Evolutionary conservation across 2,797 vertebrate genomes (phyloP).

Genomic region (Pipistrellus pygmaeus): DNA sequence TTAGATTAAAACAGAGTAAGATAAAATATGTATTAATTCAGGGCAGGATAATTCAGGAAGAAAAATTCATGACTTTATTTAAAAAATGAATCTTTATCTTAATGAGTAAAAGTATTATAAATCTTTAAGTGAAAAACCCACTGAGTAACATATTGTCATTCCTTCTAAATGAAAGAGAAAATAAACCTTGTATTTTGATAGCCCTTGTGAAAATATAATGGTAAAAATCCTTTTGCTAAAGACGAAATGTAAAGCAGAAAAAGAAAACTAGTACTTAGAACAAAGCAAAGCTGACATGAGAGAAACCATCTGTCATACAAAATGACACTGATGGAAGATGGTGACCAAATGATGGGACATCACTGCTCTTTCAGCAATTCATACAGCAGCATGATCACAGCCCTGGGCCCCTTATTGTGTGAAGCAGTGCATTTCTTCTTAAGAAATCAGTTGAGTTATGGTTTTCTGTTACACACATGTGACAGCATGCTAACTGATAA

Average conservation of each 20-base stretch:
- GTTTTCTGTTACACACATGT: not conserved
- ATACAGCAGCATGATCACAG: no score
- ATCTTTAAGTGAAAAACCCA: not conserved
- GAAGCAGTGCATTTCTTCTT: not conserved
- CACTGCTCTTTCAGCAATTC: no score
- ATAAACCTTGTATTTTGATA: not conserved
- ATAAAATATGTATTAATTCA: constrained; percentile 31
- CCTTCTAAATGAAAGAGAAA: constrained; percentile 8
- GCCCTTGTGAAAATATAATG: not conserved
- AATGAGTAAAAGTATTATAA: not conserved
- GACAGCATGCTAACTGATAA: not conserved
- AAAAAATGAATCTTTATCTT: not conserved
- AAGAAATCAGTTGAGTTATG: not conserved
- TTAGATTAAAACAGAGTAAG: no score
- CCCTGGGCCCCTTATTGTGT: not conserved
- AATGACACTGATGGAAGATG: not conserved
- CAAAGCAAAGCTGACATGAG: not conserved
- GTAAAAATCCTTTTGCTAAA: not conserved
- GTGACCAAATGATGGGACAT: not conserved
- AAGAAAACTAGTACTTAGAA: not conserved
- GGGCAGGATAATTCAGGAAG: not conserved
- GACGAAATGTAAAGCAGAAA: not conserved
- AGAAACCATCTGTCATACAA: not conserved
- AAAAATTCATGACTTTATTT: constrained; percentile 47
- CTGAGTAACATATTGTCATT: not conserved